A percentile compares a stretch with the other conserved stretches of the same genome.
Evolutionary conservation across 2,888 invertebrate species (phyloP).

Genomic region (Lasioglossum lativentre): DNA sequence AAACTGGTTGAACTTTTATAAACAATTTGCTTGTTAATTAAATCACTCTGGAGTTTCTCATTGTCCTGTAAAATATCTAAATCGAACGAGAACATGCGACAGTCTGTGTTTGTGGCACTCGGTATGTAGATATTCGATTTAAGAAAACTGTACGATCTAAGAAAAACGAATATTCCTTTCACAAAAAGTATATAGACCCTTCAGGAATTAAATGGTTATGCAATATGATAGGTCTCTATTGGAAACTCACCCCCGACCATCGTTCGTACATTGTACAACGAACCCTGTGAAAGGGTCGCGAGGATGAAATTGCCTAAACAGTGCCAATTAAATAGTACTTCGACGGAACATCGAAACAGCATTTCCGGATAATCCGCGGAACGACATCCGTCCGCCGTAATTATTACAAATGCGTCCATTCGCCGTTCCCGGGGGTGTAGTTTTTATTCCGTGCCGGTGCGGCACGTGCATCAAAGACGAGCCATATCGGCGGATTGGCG

Average conservation of each 20-base stretch:
- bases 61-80: no score
- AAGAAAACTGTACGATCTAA: no score
- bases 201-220: neutral
- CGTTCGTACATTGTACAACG: neutral
- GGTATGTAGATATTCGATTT: no score
- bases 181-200: neutral
- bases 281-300: neutral
- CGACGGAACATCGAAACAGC: constrained; percentile 30
- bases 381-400: constrained; percentile 24
- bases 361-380: constrained; percentile 49
- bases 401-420: constrained; percentile 44
- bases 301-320: constrained; percentile 4
- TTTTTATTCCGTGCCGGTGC: neutral
- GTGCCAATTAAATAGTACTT: constrained; percentile 32
- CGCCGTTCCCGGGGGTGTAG: constrained; percentile 5
- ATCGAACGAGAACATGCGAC: no score
- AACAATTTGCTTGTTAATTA: neutral
- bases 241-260: neutral
- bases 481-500: constrained; percentile 33
- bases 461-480: constrained; percentile 45
- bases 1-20: neutral
- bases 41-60: neutral
- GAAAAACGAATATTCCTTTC: no score
- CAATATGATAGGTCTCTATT: neutral
- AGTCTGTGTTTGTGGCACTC: no score